Conservation (phyloP, 2,888 invertebrate species). For the Brachynemurus nebulosus region DNA sequence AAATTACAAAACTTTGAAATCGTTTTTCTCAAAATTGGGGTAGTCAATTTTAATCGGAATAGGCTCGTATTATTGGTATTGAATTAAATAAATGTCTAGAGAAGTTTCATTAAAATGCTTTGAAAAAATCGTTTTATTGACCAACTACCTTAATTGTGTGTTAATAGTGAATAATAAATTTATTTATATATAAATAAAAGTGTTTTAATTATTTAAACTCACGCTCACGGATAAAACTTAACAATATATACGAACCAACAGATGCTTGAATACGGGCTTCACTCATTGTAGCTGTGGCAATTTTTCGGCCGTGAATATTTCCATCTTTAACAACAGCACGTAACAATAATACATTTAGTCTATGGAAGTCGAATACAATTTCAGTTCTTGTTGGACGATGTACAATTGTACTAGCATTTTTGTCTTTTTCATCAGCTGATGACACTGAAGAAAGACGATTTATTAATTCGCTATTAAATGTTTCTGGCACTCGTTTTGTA, state of each 20-base stretch:
- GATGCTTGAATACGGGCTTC: conserved; percentile 82
- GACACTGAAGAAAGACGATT: background rate
- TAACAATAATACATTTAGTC: conserved; percentile 74
- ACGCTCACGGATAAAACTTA: background rate
- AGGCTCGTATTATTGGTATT: too few species aligned
- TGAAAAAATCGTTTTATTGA: too few species aligned
- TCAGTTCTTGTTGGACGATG: conserved; percentile 34
- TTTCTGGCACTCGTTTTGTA: conserved; percentile 13
- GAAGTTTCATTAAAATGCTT: too few species aligned
- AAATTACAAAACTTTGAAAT: too few species aligned
- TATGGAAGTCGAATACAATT: conserved; percentile 85
- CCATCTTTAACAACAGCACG: conserved; percentile 62
- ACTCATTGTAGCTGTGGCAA: conserved; percentile 86
- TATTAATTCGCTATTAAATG: conserved; percentile 11
- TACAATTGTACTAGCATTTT: conserved; percentile 11
- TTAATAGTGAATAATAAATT: background rate
- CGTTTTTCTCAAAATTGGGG: too few species aligned
- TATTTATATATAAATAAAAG: background rate
- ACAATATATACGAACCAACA: conserved; percentile 37
- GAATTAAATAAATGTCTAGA: too few species aligned
- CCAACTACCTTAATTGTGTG: too few species aligned
- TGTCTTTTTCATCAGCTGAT: background rate
- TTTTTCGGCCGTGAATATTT: conserved; percentile 63
- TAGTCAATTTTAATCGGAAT: too few species aligned
- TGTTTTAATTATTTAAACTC: background rate